Conservation (phyloP, 1,140 invertebrate species). For the Lordiphosa clarofinis region DNA sequence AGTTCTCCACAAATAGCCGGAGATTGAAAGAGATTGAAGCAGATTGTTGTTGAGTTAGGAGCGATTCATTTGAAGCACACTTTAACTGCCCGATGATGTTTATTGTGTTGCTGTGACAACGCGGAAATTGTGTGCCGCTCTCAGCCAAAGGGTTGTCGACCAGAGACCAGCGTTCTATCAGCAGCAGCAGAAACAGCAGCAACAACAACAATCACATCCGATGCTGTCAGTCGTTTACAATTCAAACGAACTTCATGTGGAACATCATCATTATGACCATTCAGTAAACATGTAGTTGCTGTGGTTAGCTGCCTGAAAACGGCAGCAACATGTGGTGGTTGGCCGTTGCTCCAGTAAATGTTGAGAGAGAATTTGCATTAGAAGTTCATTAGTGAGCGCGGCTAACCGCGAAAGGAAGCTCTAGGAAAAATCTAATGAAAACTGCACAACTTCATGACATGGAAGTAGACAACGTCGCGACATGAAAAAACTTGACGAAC, state of each 20-base stretch:
- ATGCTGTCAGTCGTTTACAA: conserved; percentile 50
- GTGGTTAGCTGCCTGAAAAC: conserved; percentile 16
- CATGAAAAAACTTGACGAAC: conserved; percentile 20
- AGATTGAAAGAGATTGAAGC: conserved; percentile 33
- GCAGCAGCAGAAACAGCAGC: conserved; percentile 29
- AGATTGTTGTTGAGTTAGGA: conserved; percentile 62
- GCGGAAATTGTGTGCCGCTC: conserved; percentile 64
- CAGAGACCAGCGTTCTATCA: conserved; percentile 18
- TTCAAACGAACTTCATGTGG: conserved; percentile 43
- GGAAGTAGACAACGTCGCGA: conserved; percentile 2
- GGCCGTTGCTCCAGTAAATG: conserved; percentile 41
- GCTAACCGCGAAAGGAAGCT: conserved; percentile 38
- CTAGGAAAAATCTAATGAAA: conserved; percentile 30
- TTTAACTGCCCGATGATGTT: conserved; percentile 24
- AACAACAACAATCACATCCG: conserved; percentile 54
- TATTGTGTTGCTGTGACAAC: conserved; percentile 65
- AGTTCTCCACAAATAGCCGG: too few species aligned
- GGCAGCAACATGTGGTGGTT: conserved; percentile 37
- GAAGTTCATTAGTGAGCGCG: conserved; percentile 69
- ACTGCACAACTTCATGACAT: conserved; percentile 37
- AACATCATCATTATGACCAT: conserved; percentile 67
- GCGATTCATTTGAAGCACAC: conserved; percentile 52
- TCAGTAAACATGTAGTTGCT: conserved; percentile 24
- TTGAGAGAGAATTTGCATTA: conserved; percentile 64
- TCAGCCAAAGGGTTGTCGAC: conserved; percentile 55